Base-by-base conservation (phyloP, 2,888 invertebrate genomes). In the Spatulosminthurus flaviceps region DNA sequence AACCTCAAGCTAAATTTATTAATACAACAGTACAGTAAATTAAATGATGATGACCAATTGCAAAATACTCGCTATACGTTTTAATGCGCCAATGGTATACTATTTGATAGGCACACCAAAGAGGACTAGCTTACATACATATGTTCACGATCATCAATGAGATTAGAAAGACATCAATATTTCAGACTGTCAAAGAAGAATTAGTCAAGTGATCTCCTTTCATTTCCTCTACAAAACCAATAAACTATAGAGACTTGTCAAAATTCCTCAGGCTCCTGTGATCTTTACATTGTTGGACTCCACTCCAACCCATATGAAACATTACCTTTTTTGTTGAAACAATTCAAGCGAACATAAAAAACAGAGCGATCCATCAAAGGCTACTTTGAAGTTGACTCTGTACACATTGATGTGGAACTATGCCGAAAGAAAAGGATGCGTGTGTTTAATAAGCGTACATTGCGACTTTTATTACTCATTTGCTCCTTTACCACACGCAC, bases 401-500 rank as follows among this genome's bases (percentile, higher is more conserved):
- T n/a, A n/a, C n/a, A n/a, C n/a, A n/a, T n/a, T n/a, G n/a, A n/a
- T n/a, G n/a, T n/a, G n/a, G n/a, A n/a, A n/a, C n/a, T n/a, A n/a
- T n/a, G n/a, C n/a, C n/a, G n/a, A n/a, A n/a, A n/a, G n/a, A n/a
- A n/a, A n/a, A n/a, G n/a, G n/a, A n/a, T n/a, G n/a, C n/a, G n/a
- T n/a, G n/a, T n/a, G n/a, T n/a, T n/a, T n/a, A n/a, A n/a, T n/a
- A n/a, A n/a, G n/a, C 9, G 4, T 34, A 9, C 34, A 34, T 7
- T 34, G 34, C 16, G 51, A 51, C 51, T 51, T 51, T 51, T 51
- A 51, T 51, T 51, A 16, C 51, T 16, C 16, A n/a, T 51, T 51
- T 51, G 51, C n/a, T 19, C 16, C 16, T 51, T 51, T 51, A n/a
- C 51, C 51, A 51, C 51, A 51, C 51, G 51, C 51, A 51, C 51